Base-by-base conservation (phyloP, 2,888 invertebrate genomes). In the Colletes collaris region DNA sequence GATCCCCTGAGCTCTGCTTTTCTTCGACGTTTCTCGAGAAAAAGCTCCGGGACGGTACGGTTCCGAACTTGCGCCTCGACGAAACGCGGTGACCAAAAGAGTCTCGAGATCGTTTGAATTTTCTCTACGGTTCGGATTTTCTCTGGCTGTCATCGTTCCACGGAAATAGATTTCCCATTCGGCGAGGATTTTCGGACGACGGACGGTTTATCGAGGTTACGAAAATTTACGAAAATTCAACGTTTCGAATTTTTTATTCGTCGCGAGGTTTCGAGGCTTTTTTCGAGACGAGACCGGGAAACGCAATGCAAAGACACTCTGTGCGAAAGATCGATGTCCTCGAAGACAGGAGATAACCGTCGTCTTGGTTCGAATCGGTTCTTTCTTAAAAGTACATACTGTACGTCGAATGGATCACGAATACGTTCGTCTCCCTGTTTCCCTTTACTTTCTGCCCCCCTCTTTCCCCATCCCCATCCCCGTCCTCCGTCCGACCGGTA, bases 311-410 rank as follows among this genome's bases (percentile, higher is more conserved):
- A 74, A 70, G 70, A 82, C 65, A 60, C 82, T 59, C 19, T 56
- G 56, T 67, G 40, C 59, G 46, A 50, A 74, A 79, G 86, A 86
- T 86, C 74, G 82, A 85, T 86, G 86, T 66, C 63, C 69, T 59
- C 66, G 66, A 62, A 66, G 74, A 66, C 60, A 60, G 70, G 66
- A 66, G 68, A 44, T 46, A 68, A 35, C 50, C 40, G 44, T 56
- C 67, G 44, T n/a, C 35, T 44, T 46, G 19, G 62, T 68, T 72
- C 67, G 70, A 70, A 73, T 70, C 67, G 67, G 69, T 56, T 68
- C 65, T 44, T 63, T 64, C 71, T 62, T 64, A 58, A 59, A 64
- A n/a, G 44, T 59, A 58, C 66, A 56, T 55, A 69, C 56, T 55
- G 58, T 53, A 19, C 53, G 55, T n/a, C 55, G 58, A 82, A 84